Evolutionary conservation across 2,797 vertebrate species (phyloP).

Genomic region (Leptatherina wallacei): DNA sequence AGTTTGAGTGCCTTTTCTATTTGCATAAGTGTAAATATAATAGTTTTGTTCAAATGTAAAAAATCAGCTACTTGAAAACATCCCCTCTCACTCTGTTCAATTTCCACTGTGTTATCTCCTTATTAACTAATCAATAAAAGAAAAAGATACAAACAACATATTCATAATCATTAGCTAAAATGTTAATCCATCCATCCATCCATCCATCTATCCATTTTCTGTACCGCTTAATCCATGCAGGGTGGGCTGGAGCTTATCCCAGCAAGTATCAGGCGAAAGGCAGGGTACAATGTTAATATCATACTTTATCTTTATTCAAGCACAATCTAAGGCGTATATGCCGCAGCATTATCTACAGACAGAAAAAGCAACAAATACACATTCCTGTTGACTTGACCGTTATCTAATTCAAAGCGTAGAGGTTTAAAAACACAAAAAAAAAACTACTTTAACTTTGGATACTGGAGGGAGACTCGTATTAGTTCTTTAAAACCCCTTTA

Average conservation of each 20-base stretch:
- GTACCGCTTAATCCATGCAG: no score
- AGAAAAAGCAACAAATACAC: neutral
- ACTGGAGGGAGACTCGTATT: neutral
- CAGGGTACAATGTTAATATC: neutral
- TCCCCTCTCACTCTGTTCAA: no score
- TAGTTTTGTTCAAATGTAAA: no score
- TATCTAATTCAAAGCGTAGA: neutral
- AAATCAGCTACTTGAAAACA: neutral
- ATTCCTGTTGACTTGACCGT: conserved; percentile 16
- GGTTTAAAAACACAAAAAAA: neutral
- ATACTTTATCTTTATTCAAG: neutral
- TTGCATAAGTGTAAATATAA: no score
- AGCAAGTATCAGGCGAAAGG: no score
- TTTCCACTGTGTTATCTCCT: no score
- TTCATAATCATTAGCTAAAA: neutral
- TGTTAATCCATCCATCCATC: no score
- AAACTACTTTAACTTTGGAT: neutral
- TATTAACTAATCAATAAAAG: no score
- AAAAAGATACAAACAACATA: no score
- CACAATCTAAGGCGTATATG: neutral
- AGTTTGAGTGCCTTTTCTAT: no score
- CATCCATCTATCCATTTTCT: no score
- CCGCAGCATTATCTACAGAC: neutral
- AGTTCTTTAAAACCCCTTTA: conserved; percentile 23
- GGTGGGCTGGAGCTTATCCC: no score